phyloP scores from a whole-genome alignment of 2,113 vertebrate genomes.

The Phasianus colchicus region DNA sequence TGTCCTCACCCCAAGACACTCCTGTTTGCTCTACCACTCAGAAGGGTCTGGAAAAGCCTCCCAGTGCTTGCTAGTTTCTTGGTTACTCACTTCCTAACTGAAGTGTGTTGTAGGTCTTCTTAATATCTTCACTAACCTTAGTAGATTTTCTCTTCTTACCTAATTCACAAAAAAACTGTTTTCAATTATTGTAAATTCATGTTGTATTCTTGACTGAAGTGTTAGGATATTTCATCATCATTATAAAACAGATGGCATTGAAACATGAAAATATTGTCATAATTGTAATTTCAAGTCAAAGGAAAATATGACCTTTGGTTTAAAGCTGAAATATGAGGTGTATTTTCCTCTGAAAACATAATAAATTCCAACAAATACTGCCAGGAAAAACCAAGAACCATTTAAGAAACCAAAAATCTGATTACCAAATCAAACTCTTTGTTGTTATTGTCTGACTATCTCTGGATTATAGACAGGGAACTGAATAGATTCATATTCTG shows the following conservation, averaged over 20 bases:
- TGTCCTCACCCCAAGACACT: background rate
- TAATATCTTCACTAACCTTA: background rate
- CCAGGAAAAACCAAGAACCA: background rate
- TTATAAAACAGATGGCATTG: constrained; percentile 75
- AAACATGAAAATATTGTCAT: constrained; percentile 61
- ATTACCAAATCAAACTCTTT: background rate
- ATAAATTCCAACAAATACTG: background rate
- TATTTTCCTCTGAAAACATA: background rate
- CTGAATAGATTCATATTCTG: background rate
- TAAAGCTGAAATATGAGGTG: background rate
- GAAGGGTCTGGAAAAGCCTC: background rate
- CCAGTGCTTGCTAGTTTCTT: background rate
- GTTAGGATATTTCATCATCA: constrained; percentile 79
- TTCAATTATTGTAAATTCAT: background rate
- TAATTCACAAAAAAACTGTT: background rate
- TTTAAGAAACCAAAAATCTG: background rate
- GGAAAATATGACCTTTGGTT: constrained; percentile 64
- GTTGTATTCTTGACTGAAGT: background rate
- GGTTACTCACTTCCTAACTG: background rate
- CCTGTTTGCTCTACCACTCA: background rate
- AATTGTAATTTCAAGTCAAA: constrained; percentile 59
- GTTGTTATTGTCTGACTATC: background rate
- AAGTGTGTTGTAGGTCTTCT: background rate
- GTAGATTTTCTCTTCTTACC: background rate
- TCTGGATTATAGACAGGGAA: background rate